Base-by-base conservation (phyloP, 2,888 invertebrate species). In the Margaritifera margaritifera region DNA sequence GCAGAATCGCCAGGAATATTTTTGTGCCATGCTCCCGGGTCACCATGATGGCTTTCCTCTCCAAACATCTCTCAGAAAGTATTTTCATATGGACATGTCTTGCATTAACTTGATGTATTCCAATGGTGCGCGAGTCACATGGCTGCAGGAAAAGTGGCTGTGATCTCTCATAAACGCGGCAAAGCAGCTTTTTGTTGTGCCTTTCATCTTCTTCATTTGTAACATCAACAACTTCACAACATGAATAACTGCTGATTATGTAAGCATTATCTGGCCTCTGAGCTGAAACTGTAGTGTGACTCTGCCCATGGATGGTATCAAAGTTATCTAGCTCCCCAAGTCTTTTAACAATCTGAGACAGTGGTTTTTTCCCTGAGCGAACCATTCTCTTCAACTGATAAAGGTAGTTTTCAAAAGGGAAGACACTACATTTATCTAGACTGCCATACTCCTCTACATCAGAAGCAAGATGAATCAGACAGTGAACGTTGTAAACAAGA, bases 381-480 rank as follows among this genome's bases (percentile, higher is more conserved):
- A 27, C 62, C 2, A 52, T 18, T 19, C 50, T 58, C 55, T 72
- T 72, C n/a, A 72, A 50, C 25, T 62, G 24, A 20, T 62, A 42
- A 31, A 73, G 52, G 60, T 67, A 62, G 68, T 72, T 72, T 61
- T 72, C 71, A 63, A 66, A 72, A 53, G 59, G 24, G 53, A 71
- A 70, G 6, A 69, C 69, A 71, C 61, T 52, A 31, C 24, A 72
- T 8, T 52, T 63, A 50, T 73, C 71, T 20, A 73, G 60, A 51
- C 60, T 51, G 8, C 71, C 64, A 72, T 42, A 61, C 27, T 52
- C 25, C 25, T 63, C 27, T 50, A n/a, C 25, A 63, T 73, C 71
- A 53, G 51, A 25, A 42, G 55, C 27, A 25, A 71, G n/a, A 53
- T 70, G 69, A 11, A 71, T 18, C 52, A 71, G 31, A 50, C 64